phyloP scores from a whole-genome alignment of 2,888 invertebrate species.

The Hyppa rectilinea region DNA sequence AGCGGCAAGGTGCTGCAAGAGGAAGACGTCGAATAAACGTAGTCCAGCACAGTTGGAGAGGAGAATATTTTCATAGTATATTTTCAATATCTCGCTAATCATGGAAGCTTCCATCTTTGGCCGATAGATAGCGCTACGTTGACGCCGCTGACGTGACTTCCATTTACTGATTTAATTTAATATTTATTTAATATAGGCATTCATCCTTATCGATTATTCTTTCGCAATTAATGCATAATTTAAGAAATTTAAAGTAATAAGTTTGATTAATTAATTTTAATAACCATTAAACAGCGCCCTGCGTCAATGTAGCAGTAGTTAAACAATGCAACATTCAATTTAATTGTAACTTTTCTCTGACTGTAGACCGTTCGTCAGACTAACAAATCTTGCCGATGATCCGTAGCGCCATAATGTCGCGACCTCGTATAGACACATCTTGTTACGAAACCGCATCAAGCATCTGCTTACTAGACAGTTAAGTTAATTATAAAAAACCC shows the following conservation, averaged over 20 bases:
- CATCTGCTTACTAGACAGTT: conserved; percentile 53
- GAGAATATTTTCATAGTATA: conserved; percentile 59
- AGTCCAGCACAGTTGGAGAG: conserved; percentile 51
- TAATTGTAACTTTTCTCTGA: conserved; percentile 54
- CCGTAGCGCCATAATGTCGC: conserved; percentile 28
- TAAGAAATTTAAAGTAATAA: conserved; percentile 59
- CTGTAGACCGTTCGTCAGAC: conserved; percentile 32
- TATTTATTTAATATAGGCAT: conserved; percentile 50
- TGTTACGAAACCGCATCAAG: conserved; percentile 42
- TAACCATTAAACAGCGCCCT: conserved; percentile 31
- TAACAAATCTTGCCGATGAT: conserved; percentile 20
- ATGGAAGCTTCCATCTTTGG: conserved; percentile 60
- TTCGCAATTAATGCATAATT: conserved; percentile 51
- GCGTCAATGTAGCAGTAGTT: conserved; percentile 56
- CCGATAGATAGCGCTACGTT: conserved; percentile 51
- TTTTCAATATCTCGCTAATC: conserved; percentile 61
- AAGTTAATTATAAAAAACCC: conserved; percentile 56
- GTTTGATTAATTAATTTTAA: conserved; percentile 54
- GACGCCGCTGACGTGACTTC: conserved; percentile 44
- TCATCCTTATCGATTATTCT: conserved; percentile 44
- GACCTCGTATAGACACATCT: conserved; percentile 4
- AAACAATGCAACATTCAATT: conserved; percentile 32
- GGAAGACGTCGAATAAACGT: conserved; percentile 86
- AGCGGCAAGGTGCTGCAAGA: conserved; percentile 82
- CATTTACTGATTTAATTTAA: conserved; percentile 50